phyloP scores from a whole-genome alignment of 2,797 vertebrate genomes.

The Chiloscyllium punctatum region DNA sequence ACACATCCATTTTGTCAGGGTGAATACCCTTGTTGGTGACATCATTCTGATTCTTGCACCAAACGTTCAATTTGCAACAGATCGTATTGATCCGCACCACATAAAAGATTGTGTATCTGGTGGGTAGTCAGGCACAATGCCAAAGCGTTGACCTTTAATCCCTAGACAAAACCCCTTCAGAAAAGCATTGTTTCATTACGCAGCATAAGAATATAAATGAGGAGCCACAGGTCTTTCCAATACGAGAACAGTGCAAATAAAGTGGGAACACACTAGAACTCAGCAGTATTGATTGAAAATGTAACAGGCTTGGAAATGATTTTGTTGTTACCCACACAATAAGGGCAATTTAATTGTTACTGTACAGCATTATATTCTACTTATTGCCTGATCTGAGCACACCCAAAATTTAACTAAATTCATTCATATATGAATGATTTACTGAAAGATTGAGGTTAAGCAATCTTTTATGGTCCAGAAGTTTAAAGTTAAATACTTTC shows the following conservation, averaged over 20 bases:
- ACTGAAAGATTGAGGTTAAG: neutral
- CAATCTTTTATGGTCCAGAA: neutral
- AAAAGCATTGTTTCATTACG: conserved; percentile 37
- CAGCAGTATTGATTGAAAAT: neutral
- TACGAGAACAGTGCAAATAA: neutral
- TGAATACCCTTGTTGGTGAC: conserved; percentile 44
- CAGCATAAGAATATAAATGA: conserved; percentile 36
- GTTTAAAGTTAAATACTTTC: conserved; percentile 19
- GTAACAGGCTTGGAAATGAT: neutral
- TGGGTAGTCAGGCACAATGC: conserved; percentile 35
- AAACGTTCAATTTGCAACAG: conserved; percentile 39
- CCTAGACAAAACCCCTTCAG: conserved; percentile 28
- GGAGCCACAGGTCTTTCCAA: conserved; percentile 4
- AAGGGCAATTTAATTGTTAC: neutral
- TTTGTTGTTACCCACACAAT: neutral
- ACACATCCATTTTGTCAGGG: conserved; percentile 38
- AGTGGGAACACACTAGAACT: neutral
- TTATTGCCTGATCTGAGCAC: neutral
- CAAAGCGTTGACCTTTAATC: neutral
- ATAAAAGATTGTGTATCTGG: conserved; percentile 46
- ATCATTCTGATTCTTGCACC: conserved; percentile 47
- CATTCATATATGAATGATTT: neutral
- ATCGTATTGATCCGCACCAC: conserved; percentile 38
- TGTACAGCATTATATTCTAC: neutral
- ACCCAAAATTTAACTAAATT: neutral